Percentiles rank a stretch among this genome's conserved stretches.
These are phyloP conservation scores for Drosophila niveifrons DNA, from an alignment of 2,888 invertebrate species.

Conservation along the genomic window DNA sequence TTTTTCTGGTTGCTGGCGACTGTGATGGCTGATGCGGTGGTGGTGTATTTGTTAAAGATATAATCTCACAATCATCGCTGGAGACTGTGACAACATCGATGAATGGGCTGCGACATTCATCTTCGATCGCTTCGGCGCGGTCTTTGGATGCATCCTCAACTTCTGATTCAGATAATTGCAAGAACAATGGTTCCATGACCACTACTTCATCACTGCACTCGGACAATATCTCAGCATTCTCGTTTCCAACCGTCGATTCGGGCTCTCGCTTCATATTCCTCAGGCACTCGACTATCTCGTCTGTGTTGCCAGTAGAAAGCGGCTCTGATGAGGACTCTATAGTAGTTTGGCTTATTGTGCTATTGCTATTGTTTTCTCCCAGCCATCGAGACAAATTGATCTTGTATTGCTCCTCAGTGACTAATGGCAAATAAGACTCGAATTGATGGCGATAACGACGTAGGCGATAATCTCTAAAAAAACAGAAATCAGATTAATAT, in stretches of 20 bases:
- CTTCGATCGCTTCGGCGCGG: too few relatives aligned
- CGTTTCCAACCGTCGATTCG: not conserved
- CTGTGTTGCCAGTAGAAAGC: conserved; percentile 65
- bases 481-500: too few relatives aligned
- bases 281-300: conserved; percentile 76
- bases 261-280: conserved; percentile 41
- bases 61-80: conserved; percentile 74
- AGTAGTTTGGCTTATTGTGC: conserved; percentile 57
- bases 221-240: conserved; percentile 52
- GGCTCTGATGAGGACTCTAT: conserved; percentile 36
- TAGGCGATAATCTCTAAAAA: conserved; percentile 80
- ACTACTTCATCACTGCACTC: conserved; percentile 77
- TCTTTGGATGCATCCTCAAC: conserved; percentile 36
- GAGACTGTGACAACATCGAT: conserved; percentile 53
- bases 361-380: conserved; percentile 51
- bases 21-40: conserved; percentile 8
- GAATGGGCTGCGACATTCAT: too few relatives aligned
- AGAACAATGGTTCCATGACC: conserved; percentile 83
- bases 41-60: conserved; percentile 35
- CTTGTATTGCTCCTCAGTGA: conserved; percentile 73
- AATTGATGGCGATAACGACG: conserved; percentile 84
- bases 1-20: conserved; percentile 24
- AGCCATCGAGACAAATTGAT: conserved; percentile 78
- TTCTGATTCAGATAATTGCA: conserved; percentile 82
- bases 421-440: conserved; percentile 81